Conservation (phyloP, 1,140 invertebrate species). For the Drosophila triauraria region DNA sequence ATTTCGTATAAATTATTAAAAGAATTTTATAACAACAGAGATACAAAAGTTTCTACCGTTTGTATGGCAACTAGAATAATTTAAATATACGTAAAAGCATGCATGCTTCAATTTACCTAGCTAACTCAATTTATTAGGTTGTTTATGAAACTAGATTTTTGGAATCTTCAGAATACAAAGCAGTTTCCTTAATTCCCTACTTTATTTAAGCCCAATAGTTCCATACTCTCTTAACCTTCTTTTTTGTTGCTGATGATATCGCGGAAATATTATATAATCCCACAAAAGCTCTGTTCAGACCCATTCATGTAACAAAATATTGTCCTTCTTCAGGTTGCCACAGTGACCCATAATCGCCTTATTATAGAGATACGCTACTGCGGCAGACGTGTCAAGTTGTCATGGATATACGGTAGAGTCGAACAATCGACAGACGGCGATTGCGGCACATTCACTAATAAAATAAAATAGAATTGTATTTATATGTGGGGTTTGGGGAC, state of each 20-base stretch:
- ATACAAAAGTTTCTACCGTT: no score
- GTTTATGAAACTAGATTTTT: not conserved
- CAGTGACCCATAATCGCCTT: slow-evolving; percentile 49
- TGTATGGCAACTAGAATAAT: not conserved
- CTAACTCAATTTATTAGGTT: no score
- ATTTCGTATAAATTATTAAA: no score
- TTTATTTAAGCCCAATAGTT: not conserved
- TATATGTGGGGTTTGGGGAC: slow-evolving; percentile 10
- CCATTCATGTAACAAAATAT: slow-evolving; percentile 11
- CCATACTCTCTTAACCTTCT: not conserved
- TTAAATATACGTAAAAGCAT: not conserved
- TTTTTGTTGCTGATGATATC: not conserved
- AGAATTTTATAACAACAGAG: no score
- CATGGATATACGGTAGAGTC: slow-evolving; percentile 20
- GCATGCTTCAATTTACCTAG: not conserved
- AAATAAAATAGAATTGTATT: slow-evolving; percentile 38
- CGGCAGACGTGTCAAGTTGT: slow-evolving; percentile 42
- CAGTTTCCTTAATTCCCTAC: not conserved
- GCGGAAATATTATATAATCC: slow-evolving; percentile 14
- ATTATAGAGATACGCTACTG: slow-evolving; percentile 29
- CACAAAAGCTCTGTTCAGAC: slow-evolving; percentile 1
- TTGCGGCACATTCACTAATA: slow-evolving; percentile 45
- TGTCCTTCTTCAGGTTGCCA: slow-evolving; percentile 17
- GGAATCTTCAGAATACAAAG: not conserved
- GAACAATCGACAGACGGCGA: slow-evolving; percentile 40